Evolutionary conservation across 2,113 vertebrate genomes (phyloP), one percentile per base, ranked within the genome.

Genomic region (Bolborhynchus lineola): DNA sequence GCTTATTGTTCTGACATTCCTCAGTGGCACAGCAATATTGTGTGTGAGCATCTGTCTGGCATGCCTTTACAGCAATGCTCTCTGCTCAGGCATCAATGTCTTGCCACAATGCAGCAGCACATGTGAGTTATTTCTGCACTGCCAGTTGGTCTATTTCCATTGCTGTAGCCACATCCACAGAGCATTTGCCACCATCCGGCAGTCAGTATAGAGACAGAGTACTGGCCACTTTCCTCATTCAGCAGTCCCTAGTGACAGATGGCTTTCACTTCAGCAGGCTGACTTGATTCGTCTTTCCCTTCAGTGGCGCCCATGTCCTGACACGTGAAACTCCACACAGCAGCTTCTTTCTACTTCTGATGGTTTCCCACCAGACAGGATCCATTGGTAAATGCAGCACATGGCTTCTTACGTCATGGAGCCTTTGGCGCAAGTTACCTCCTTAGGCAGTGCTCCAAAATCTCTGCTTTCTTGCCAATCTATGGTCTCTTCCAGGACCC

Each of bases 21-120:
- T 69, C 1, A 0, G 52, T 28, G 21, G n/a, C n/a, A 46, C 1
- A 3, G 14, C n/a, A 29, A 20, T n/a, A 67, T 29, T 24, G 9
- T n/a, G n/a, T 7, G 44, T 5, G 19, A 79, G 18, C 10, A 17
- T 14, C 33, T 46, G 4, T 28, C 39, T 52, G 59, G 26, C 18
- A 21, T 12, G 50, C 13, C 59, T n/a, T 64, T 42, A 75, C 5
- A 67, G 20, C 25, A 57, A 5, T 29, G 20, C 26, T 63, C 41
- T 63, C 26, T 42, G 23, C 17, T 11, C 16, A 20, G 39, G 24
- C 35, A n/a, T 7, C 10, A 18, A 26, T 16, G 14, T 52, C 59
- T 65, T 78, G 37, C 28, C 16, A 31, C 14, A 41, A 6, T 46
- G 25, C 50, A 71, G 44, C 29, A 28, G 44, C 28, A 10, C 37